Base-by-base conservation (phyloP, 2,797 vertebrate genomes). In the Tiaroga cobitis region DNA sequence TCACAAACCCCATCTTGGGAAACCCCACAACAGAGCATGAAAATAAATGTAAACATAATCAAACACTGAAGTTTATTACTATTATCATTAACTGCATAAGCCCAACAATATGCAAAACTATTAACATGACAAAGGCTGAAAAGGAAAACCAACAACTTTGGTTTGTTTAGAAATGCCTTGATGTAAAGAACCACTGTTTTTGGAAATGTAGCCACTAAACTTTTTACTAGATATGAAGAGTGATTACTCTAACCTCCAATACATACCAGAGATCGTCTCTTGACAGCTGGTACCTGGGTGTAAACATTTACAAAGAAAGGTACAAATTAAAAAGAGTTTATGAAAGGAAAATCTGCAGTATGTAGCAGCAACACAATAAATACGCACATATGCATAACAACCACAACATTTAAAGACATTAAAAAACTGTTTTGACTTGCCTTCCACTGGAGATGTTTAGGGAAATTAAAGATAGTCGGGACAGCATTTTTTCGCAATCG, bases 381-480 rank as follows among this genome's bases (percentile, higher is more conserved):
- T 19, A 24, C 0, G 0, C 0, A 8, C 9, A 67, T 24, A 18
- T 59, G 8, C 5, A 41, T 34, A 18, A 16, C 21, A 81, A 18
- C 26, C 15, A 18, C 11, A 37, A 11, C 26, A 46, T 32, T 39
- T 54, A 39, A 16, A 80, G 18, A 18, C 7, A 19, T 6, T 1
- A 3, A 16, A 87, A 89, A 0, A 24, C 8, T 73, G 74, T 32
- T 77, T 82, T 0, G 51, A 86, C 89, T 74, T 18, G 92, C 93
- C 91, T 89, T 91, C 24, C 4, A 81, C 75, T 89, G 87, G 7
- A 83, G 29, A 49, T 89, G 72, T 1, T 86, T 89, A 0, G 86
- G 46, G 7, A 88, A 54, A 11, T 87, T 32, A 82, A 95, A 95
- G 56, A 94, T 88, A 39, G 94, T 95, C 68, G 94, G 94, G 61